These are phyloP conservation scores for Mobula hypostoma DNA, from an alignment of 2,113 vertebrate species.

Conservation along the genomic window DNA sequence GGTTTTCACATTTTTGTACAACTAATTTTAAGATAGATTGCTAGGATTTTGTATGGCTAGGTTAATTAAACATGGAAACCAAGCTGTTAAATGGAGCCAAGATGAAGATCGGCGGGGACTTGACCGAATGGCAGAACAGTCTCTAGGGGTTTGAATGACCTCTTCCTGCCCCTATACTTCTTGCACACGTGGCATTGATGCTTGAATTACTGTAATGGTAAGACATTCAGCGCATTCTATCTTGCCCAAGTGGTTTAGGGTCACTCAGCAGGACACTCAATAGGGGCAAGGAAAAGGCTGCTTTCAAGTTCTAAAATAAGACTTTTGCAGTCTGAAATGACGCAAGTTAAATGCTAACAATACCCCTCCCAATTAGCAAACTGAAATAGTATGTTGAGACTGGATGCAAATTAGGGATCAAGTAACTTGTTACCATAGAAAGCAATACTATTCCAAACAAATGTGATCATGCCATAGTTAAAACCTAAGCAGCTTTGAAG, in stretches of 20 bases:
- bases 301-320: neutral
- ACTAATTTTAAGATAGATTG: neutral
- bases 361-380: conserved; percentile 19
- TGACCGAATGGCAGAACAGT: neutral
- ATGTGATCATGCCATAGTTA: neutral
- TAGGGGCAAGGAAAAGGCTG: neutral
- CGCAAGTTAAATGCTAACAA: neutral
- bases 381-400: neutral
- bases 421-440: neutral
- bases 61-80: too few species aligned
- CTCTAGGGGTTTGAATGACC: neutral
- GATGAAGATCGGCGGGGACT: neutral
- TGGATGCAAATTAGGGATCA: neutral
- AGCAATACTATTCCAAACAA: neutral
- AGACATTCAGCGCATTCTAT: too few species aligned
- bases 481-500: neutral
- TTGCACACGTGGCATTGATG: neutral
- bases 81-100: neutral
- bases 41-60: neutral
- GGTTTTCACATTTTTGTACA: neutral
- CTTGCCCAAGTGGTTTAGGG: neutral
- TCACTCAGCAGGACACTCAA: neutral
- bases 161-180: neutral
- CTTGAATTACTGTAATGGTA: neutral
- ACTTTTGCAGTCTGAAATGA: neutral